A percentile compares a stretch with the other conserved stretches of the same genome.
Evolutionary conservation across 2,797 vertebrate genomes (phyloP).

Genomic region (Phrynocephalus forsythii): DNA sequence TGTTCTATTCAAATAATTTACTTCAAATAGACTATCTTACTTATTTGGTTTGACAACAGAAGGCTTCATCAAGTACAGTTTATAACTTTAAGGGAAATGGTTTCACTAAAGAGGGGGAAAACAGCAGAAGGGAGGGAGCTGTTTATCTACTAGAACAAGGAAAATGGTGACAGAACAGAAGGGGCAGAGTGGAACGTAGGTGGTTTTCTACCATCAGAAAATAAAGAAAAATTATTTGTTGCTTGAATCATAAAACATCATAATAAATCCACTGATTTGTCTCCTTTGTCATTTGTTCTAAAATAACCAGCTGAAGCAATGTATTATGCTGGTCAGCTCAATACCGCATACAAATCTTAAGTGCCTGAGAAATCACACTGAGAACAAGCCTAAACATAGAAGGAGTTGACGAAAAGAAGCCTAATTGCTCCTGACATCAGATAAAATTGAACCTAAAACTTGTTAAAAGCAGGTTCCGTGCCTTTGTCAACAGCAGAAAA

Average conservation of each 20-base stretch:
- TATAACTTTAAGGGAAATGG: neutral
- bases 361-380: neutral
- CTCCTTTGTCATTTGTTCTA: neutral
- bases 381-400: neutral
- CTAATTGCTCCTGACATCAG: neutral
- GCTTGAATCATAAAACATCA: constrained; percentile 41
- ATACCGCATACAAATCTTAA: constrained; percentile 4
- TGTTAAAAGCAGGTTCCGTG: constrained; percentile 15
- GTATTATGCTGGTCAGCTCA: neutral
- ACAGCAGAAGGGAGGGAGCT: neutral
- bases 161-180: constrained; percentile 44
- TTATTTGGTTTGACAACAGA: neutral
- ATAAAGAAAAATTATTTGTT: constrained; percentile 6
- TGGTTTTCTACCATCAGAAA: constrained; percentile 34
- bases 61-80: neutral
- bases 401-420: constrained; percentile 29
- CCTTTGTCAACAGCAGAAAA: neutral
- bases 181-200: constrained; percentile 24
- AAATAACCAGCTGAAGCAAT: constrained; percentile 2
- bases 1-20: neutral
- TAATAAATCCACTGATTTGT: constrained; percentile 38
- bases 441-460: constrained; percentile 17
- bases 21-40: neutral
- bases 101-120: constrained; percentile 8
- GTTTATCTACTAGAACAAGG: constrained; percentile 7